Evolutionary conservation across 2,113 vertebrate species (phyloP).

Genomic region (Anguilla rostrata): DNA sequence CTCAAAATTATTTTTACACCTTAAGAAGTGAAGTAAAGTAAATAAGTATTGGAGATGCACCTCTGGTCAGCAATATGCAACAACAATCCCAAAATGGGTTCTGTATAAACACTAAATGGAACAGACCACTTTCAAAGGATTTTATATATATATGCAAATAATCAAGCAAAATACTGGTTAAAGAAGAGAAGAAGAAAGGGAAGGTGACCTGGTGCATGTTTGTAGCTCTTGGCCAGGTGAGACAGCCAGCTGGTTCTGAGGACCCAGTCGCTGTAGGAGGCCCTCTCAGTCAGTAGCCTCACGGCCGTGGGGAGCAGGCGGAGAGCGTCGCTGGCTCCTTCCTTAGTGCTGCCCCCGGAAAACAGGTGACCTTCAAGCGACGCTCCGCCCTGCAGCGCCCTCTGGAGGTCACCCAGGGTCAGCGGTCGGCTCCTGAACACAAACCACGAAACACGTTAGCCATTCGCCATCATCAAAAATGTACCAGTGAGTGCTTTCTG

Average conservation of each 20-base stretch:
- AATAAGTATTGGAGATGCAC: not conserved
- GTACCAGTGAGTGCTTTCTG: not conserved
- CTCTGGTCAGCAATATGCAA: not conserved
- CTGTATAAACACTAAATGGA: not conserved
- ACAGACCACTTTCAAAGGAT: not conserved
- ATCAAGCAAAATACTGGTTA: too few species aligned
- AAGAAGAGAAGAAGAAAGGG: not conserved
- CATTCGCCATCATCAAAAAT: not conserved
- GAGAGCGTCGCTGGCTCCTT: conserved; percentile 68
- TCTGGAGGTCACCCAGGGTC: conserved; percentile 80
- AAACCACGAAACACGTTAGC: conserved; percentile 30
- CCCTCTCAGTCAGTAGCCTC: conserved; percentile 80
- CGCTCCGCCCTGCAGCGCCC: conserved; percentile 73
- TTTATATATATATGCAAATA: not conserved
- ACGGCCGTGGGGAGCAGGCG: conserved; percentile 79
- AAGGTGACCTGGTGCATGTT: conserved; percentile 64
- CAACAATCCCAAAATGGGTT: not conserved
- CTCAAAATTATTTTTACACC: not conserved
- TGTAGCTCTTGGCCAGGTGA: conserved; percentile 77
- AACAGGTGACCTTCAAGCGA: conserved; percentile 76
- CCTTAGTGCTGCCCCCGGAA: conserved; percentile 56
- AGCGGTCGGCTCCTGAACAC: conserved; percentile 78
- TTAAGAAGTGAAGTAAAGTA: too few species aligned
- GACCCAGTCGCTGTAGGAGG: conserved; percentile 89
- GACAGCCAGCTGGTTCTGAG: conserved; percentile 88